A percentile compares a stretch with the other conserved stretches of the same genome.
Conservation (phyloP, 2,797 vertebrate genomes). For the Sphaeramia orbicularis region DNA sequence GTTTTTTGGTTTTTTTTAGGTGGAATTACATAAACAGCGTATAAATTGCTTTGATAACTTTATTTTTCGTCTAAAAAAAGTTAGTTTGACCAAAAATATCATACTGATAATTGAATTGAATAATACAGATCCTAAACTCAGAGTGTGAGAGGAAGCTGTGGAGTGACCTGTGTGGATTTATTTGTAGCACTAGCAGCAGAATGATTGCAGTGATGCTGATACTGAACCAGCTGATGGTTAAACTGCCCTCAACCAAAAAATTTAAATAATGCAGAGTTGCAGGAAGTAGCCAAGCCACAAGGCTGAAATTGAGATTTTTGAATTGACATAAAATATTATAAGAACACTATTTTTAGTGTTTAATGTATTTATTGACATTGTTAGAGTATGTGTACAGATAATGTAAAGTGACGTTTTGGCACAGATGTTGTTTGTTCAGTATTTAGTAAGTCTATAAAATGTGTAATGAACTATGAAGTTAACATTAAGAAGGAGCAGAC, state of each 20-base stretch:
- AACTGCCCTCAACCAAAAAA: constrained; percentile 34
- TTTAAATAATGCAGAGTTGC: constrained; percentile 9
- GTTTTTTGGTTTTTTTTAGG: too few species aligned
- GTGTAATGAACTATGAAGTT: constrained; percentile 47
- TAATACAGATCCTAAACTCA: too few species aligned
- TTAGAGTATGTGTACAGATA: constrained; percentile 51
- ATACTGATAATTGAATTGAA: not conserved
- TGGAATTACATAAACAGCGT: not conserved
- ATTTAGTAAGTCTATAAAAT: constrained; percentile 53
- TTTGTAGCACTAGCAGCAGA: constrained; percentile 6
- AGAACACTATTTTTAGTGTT: constrained; percentile 47
- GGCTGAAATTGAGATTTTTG: constrained; percentile 17
- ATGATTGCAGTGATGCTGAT: constrained; percentile 16
- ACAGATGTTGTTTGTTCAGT: constrained; percentile 67
- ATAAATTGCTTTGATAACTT: not conserved
- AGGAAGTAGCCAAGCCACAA: constrained; percentile 22
- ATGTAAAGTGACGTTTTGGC: constrained; percentile 54
- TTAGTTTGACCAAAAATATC: constrained; percentile 1
- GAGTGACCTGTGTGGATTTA: not conserved
- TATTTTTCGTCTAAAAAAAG: not conserved
- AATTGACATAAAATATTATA: constrained; percentile 19
- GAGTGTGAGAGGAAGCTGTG: too few species aligned
- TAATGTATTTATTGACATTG: constrained; percentile 59
- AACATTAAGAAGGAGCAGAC: constrained; percentile 17
- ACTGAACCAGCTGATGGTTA: constrained; percentile 14